Evolutionary conservation across 2,113 vertebrate species (phyloP).

Genomic region (Trogon melanurus): DNA sequence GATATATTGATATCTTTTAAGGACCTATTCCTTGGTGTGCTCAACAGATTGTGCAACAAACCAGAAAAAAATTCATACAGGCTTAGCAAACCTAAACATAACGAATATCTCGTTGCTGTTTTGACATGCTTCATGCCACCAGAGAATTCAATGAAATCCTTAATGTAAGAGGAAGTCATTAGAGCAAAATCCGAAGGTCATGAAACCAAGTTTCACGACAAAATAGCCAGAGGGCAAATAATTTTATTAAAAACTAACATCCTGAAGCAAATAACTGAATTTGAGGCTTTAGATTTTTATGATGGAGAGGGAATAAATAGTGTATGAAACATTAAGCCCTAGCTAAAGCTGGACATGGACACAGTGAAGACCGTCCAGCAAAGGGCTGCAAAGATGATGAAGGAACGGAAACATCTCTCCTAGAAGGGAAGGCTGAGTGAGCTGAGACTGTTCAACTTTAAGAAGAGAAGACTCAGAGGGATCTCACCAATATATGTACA

Average conservation of each 20-base stretch:
- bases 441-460: not conserved
- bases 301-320: not conserved
- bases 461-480: not conserved
- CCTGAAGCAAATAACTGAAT: not conserved
- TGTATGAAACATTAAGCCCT: not conserved
- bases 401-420: not conserved
- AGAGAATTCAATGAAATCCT: not conserved
- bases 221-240: not conserved
- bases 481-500: too few relatives aligned
- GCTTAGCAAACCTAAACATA: not conserved
- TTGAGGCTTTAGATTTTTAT: not conserved
- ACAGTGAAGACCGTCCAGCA: too few relatives aligned
- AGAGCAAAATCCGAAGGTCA: not conserved
- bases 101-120: not conserved
- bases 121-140: not conserved
- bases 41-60: not conserved
- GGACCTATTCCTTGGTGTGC: not conserved
- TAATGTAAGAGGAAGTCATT: not conserved
- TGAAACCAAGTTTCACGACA: not conserved
- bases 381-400: not conserved
- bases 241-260: not conserved
- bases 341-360: not conserved
- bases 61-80: not conserved
- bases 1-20: not conserved
- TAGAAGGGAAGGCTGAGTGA: not conserved